These are phyloP conservation scores for Halictus rubicundus DNA, from an alignment of 1,140 invertebrate genomes.

Conservation along the genomic window DNA sequence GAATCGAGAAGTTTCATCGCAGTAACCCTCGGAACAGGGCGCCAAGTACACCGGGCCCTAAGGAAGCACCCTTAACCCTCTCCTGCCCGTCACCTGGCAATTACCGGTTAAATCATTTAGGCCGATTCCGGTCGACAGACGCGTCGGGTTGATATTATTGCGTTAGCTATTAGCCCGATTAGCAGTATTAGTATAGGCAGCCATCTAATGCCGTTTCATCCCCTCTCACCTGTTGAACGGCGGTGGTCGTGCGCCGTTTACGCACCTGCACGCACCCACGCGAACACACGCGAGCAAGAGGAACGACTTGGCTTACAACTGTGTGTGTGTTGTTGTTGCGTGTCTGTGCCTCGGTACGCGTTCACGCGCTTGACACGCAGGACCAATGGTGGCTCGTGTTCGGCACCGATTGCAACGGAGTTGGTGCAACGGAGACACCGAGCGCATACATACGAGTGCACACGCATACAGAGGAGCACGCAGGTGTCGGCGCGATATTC, in stretches of 20 bases:
- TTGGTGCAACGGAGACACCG: constrained; percentile 8
- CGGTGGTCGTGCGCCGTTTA: constrained; percentile 50
- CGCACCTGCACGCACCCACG: constrained; percentile 62
- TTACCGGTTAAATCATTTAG: constrained; percentile 64
- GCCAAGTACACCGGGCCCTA: background rate
- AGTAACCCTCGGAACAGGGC: background rate
- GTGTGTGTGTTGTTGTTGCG: background rate
- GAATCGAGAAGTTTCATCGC: background rate
- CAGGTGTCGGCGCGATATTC: constrained; percentile 51
- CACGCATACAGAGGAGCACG: constrained; percentile 7
- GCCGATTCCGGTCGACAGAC: constrained; percentile 33
- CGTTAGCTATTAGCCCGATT: constrained; percentile 70
- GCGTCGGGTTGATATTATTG: constrained; percentile 67
- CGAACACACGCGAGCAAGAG: background rate
- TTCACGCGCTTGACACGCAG: background rate
- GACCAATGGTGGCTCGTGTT: constrained; percentile 16
- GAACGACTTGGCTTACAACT: background rate
- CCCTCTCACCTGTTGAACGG: constrained; percentile 77
- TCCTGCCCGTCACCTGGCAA: constrained; percentile 68
- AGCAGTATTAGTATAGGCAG: constrained; percentile 70
- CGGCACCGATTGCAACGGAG: background rate
- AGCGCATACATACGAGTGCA: constrained; percentile 46
- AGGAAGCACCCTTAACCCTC: constrained; percentile 20
- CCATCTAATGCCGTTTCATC: constrained; percentile 70
- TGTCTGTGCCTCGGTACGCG: background rate